Evolutionary conservation across 2,888 invertebrate species (phyloP), one percentile per base, ranked within the genome.

Genomic region (Megaustenia siamemsis): DNA sequence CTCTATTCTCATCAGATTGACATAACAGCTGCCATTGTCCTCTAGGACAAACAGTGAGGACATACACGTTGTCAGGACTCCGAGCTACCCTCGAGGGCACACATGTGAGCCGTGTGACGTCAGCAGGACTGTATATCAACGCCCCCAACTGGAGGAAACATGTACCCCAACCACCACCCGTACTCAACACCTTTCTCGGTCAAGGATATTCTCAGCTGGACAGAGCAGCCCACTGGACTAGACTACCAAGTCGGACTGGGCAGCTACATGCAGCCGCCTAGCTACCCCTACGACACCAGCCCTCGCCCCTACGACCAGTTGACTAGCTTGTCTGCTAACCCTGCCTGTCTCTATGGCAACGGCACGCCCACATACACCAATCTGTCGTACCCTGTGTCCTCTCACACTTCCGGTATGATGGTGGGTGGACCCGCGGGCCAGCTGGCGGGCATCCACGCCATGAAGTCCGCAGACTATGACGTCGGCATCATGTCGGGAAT

Each of bases 151-250:
- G n/a, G n/a, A n/a, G 28, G 43, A 8, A 73, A n/a, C n/a, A 86
- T 86, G 86, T 86, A 86, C 32, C 24, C 77, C 38, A 86, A 71
- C 56, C 86, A 86, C 45, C 86, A 86, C 45, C 68, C 78, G 1
- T 86, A 82, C 73, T 82, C 86, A 21, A 86, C 86, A 10, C 86
- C 86, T 10, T 86, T 86, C 49, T 86, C 86, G 1, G 83, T 86
- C 4, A 86, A 86, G 35, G 86, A 86, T 80, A 86, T 86, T 45
- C 76, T 86, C 38, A 86, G 86, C 82, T 77, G 73, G 82, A 68
- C 83, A n/a, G 86, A 86, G 35, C 86, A 86, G 38, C 83, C 71
- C 18, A 49, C 66, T 15, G 82, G 71, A 5, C 71, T 86, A 0
- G 83, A 86, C 43, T 86, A 86, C 45, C 28, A 80, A 18, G 40